Percentiles rank a stretch among this genome's conserved stretches.
Conservation (phyloP, 2,888 invertebrate genomes). For the Agrilus mali region DNA sequence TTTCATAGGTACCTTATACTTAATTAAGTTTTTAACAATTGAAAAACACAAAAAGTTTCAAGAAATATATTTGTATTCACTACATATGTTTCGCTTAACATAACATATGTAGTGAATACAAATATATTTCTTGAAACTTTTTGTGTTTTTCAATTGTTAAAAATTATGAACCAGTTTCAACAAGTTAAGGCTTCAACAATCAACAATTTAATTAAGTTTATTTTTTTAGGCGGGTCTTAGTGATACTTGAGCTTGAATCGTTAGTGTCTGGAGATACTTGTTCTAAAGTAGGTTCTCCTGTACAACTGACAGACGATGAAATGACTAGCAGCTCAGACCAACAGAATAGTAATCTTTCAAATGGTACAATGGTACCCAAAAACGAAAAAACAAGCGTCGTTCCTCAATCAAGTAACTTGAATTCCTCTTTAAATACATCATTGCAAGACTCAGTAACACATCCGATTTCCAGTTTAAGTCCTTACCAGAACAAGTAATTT, state of each 20-base stretch:
- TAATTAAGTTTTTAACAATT: too few relatives aligned
- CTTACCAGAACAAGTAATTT: constrained; percentile 79
- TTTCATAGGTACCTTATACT: too few relatives aligned
- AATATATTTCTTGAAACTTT: too few relatives aligned
- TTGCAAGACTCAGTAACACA: constrained; percentile 39
- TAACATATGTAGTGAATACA: too few relatives aligned
- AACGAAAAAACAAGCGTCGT: not conserved
- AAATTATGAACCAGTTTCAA: too few relatives aligned
- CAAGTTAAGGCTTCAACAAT: too few relatives aligned
- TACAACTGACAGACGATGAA: constrained; percentile 30
- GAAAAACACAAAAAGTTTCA: too few relatives aligned
- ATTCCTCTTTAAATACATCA: constrained; percentile 14
- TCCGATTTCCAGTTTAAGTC: constrained; percentile 78
- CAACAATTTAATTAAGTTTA: not conserved
- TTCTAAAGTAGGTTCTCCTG: constrained; percentile 71
- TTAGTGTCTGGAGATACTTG: constrained; percentile 60
- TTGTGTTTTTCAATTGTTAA: too few relatives aligned
- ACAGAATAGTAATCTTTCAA: constrained; percentile 3
- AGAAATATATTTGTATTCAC: too few relatives aligned
- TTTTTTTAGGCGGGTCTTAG: constrained; percentile 62
- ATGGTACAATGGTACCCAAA: not conserved
- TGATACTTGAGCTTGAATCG: constrained; percentile 68
- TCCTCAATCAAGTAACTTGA: not conserved
- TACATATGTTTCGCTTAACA: too few relatives aligned
- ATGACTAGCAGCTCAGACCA: not conserved